Evolutionary conservation across 2,113 vertebrate species (phyloP), one percentile per base, ranked within the genome.

Genomic region (Lontra canadensis): DNA sequence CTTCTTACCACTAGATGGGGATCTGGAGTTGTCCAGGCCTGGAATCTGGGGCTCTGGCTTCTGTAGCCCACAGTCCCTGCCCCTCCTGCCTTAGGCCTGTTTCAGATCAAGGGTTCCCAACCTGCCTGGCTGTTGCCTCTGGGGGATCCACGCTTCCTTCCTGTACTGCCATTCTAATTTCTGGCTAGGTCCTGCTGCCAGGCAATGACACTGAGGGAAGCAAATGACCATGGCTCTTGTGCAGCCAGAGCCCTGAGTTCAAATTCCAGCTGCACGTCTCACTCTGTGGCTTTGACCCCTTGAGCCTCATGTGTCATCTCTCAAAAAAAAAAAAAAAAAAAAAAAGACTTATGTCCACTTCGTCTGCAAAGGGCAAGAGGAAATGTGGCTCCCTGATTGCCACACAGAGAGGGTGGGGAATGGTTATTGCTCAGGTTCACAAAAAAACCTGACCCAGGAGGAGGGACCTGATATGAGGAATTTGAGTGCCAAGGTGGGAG

Each of bases 1-100:
- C 44, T 5, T 92, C 25, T 10, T 4, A 71, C 98, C 98, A 96
- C 97, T 92, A 98, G 97, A 95, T 98, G 97, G 97, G 1, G 95
- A 67, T 94, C 67, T 98, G 71, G 95, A 82, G 97, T 97, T 44
- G 52, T 76, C 34, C 55, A 86, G 82, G 36, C 73, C 26, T 8
- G 44, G 61, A 78, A 34, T n/a, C 63, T 7, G 6, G 83, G 42
- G 5, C 57, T 63, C 63, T 4, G 6, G 78, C 25, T 29, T 2
- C 9, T 23, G 23, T 9, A 8, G 23, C 31, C 42, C 1, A 55
- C 18, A 88, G 65, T 21, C n/a, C 10, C 42, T 1, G 6, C 29
- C 25, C 42, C 79, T 57, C 29, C 67, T 52, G 31, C 34, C 6
- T n/a, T 61, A n/a, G 21, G 74, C 34, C 34, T 26, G 12, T 36